A percentile compares a stretch with the other conserved stretches of the same genome.
These are phyloP conservation scores for Proisotoma minuta DNA, from an alignment of 2,888 invertebrate species.

Conservation along the genomic window DNA sequence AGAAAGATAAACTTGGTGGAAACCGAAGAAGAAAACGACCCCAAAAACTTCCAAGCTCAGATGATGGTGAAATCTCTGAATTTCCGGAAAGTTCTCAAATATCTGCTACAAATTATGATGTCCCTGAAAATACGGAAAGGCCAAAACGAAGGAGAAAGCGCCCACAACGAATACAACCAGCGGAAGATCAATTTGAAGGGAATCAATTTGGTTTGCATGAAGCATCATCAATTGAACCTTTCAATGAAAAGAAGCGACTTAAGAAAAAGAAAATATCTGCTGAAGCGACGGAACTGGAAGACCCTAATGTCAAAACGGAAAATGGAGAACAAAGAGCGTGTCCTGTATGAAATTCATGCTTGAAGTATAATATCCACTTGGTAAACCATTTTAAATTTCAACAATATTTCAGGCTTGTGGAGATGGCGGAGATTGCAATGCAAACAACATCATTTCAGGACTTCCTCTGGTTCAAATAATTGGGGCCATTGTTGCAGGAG, in stretches of 20 bases:
- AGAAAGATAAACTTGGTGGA: slow-evolving; percentile 6
- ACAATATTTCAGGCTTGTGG: background rate
- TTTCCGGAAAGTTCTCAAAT: background rate
- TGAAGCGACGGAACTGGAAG: slow-evolving; percentile 9
- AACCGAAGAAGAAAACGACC: background rate
- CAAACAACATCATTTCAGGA: slow-evolving; percentile 39
- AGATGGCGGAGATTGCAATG: slow-evolving; percentile 27
- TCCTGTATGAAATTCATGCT: slow-evolving; percentile 19
- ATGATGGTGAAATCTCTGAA: background rate
- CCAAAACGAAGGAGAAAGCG: slow-evolving; percentile 1
- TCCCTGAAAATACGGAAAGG: background rate
- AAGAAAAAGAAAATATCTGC: slow-evolving; percentile 12
- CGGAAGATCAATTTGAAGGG: background rate
- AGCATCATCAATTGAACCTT: background rate
- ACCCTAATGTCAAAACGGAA: slow-evolving; percentile 22
- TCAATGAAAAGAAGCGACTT: slow-evolving; percentile 15
- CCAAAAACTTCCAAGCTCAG: background rate
- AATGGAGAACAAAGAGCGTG: slow-evolving; percentile 25
- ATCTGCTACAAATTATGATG: background rate
- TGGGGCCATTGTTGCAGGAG: slow-evolving; percentile 30
- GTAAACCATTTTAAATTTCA: background rate
- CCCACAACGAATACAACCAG: background rate
- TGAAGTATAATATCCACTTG: background rate
- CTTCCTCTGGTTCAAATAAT: slow-evolving; percentile 43
- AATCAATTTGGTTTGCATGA: background rate